Evolutionary conservation across 2,113 vertebrate species (phyloP).

Genomic region (Fregata magnificens): DNA sequence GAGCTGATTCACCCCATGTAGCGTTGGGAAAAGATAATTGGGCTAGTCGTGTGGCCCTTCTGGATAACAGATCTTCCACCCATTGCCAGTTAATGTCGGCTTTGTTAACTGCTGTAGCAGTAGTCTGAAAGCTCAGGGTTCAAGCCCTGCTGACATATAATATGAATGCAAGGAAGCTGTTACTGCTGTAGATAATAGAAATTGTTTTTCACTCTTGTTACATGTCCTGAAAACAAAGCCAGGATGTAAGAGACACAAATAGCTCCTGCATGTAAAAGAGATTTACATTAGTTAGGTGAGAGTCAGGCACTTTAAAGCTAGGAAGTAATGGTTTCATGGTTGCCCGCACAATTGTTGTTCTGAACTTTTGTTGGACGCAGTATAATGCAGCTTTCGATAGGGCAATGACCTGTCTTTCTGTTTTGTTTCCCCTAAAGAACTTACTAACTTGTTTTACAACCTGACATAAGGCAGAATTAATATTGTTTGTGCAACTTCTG

Average conservation of each 20-base stretch:
- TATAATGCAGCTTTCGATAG: not conserved
- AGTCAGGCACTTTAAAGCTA: not conserved
- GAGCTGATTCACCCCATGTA: not conserved
- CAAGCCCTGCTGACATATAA: not conserved
- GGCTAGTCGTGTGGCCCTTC: not conserved
- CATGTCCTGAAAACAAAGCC: slow-evolving; percentile 42
- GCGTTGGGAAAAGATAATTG: not conserved
- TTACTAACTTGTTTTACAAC: not conserved
- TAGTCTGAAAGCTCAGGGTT: not conserved
- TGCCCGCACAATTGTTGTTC: not conserved
- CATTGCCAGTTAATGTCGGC: not conserved
- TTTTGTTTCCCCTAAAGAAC: not conserved
- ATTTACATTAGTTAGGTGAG: not conserved
- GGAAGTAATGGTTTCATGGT: not conserved
- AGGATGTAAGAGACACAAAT: slow-evolving; percentile 47
- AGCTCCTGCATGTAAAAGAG: slow-evolving; percentile 10
- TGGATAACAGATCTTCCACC: not conserved
- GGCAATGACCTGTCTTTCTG: not conserved
- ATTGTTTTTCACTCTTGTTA: slow-evolving; percentile 9
- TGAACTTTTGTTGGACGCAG: not conserved
- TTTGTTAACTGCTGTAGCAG: not conserved
- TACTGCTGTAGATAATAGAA: slow-evolving; percentile 1
- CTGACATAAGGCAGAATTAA: not conserved
- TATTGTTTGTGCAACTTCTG: not conserved
- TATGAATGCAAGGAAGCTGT: slow-evolving; percentile 49